Base-by-base conservation (phyloP, 1,140 invertebrate species). In the Trypoxylus dichotomus region DNA sequence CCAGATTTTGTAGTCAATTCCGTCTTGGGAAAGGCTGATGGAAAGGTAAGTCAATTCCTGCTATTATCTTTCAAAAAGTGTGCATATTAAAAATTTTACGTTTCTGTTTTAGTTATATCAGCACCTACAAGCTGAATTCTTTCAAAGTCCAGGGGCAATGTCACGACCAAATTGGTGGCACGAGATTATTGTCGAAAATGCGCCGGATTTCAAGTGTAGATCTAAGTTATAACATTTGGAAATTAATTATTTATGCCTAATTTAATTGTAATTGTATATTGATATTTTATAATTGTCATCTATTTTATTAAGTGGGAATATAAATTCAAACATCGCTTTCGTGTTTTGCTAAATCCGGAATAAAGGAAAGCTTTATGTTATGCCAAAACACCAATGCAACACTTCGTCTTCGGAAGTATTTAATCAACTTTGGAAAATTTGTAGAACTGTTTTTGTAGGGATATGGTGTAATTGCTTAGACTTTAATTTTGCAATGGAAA, bases 1-100 rank as follows among this genome's bases (percentile, higher is more conserved):
- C 92, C 96, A 2, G 96, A 98, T 87, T 97, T 94, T 84, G 89
- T 95, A 43, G 82, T 97, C 8, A 93, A 95, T 84, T 97, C 95
- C n/a, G 91, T 93, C 29, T 87, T 97, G n/a, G 95, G 94, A 60
- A 90, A 89, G 84, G 90, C 93, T 2, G 94, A 97, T 89, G 95
- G 95, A 79, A 88, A 95, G 86, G 94, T 96, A 85, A 84, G 83
- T 83, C 32, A 63, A 37, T 72, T 25, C 24, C 1, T n/a, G 68
- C n/a, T 47, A 32, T 72, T 1, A 21, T 73, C 21, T 3, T 54
- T 42, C 19, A 2, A 54, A 19, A 19, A 54, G 19, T 54, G 47
- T 41, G 32, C 11, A 15, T 60, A 79, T 73, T 74, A 8, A 68
- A 15, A 41, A 68, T 11, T 80, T 24, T 58, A 54, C 37, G 41